Evolutionary conservation across 2,113 vertebrate species (phyloP).

Genomic region (Coregonus clupeaformis): DNA sequence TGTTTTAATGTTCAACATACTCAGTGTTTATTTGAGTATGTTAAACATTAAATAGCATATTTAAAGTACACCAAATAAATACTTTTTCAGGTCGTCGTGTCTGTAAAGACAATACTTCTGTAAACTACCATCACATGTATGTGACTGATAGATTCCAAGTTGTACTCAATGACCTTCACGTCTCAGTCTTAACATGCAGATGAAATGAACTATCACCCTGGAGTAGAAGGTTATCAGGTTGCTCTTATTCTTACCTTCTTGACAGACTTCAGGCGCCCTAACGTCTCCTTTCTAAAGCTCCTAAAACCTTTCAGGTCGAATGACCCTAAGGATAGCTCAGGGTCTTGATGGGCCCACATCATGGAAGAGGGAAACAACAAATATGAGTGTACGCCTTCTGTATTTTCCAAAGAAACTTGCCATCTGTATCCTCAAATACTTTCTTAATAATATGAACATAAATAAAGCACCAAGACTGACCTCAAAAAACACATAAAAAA

Average conservation of each 20-base stretch:
- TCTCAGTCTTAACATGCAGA: neutral
- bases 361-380: neutral
- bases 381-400: neutral
- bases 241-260: constrained; percentile 27
- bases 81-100: neutral
- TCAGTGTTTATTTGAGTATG: too few relatives aligned
- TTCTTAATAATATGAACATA: neutral
- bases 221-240: constrained; percentile 6
- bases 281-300: constrained; percentile 33
- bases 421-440: neutral
- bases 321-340: constrained; percentile 54
- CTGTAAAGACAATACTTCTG: neutral
- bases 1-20: too few relatives aligned
- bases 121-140: neutral
- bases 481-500: neutral
- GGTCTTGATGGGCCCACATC: constrained; percentile 41
- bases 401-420: neutral
- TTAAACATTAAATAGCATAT: too few relatives aligned
- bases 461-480: neutral
- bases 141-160: neutral
- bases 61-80: too few relatives aligned
- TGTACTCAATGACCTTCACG: neutral
- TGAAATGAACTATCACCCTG: neutral
- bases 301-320: constrained; percentile 60
- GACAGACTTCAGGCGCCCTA: constrained; percentile 49